phyloP scores from a whole-genome alignment of 2,797 vertebrate genomes.

The Sebastiscus albofasciatus region DNA sequence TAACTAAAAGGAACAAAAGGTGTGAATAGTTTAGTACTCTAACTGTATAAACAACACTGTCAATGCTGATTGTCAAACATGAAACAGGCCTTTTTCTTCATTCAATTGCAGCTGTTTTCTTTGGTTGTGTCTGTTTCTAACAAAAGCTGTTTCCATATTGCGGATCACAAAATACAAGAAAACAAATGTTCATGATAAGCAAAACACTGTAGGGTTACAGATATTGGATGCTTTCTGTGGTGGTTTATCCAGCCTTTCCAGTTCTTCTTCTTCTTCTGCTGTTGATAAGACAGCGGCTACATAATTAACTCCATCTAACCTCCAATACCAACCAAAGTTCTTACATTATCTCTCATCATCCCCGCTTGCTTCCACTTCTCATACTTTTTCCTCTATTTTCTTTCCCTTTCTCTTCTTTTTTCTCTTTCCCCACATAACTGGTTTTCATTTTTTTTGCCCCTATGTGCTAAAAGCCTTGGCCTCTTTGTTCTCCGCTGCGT shows the following conservation, averaged over 20 bases:
- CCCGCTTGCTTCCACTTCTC: background rate
- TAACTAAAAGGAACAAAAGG: too few species aligned
- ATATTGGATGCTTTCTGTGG: background rate
- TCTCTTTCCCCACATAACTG: background rate
- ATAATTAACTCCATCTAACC: conserved; percentile 49
- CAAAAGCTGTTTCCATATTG: background rate
- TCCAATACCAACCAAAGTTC: conserved; percentile 1
- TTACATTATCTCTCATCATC: conserved; percentile 23
- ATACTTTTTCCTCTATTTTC: background rate
- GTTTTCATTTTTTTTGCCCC: conserved; percentile 24
- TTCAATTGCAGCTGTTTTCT: background rate
- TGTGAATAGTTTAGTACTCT: background rate
- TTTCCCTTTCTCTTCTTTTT: background rate
- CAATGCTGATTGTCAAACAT: background rate
- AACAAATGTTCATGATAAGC: conserved; percentile 10
- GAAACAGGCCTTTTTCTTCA: background rate
- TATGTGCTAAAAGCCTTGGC: conserved; percentile 48
- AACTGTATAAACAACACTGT: background rate
- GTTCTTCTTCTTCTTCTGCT: conserved; percentile 8
- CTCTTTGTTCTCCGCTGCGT: conserved; percentile 50
- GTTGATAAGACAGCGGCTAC: conserved; percentile 13
- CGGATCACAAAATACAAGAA: background rate
- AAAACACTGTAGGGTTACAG: background rate
- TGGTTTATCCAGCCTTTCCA: background rate
- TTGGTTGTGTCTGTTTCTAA: background rate